These are phyloP conservation scores for Drosophila nannoptera DNA, from an alignment of 1,140 invertebrate species.

Conservation along the genomic window DNA sequence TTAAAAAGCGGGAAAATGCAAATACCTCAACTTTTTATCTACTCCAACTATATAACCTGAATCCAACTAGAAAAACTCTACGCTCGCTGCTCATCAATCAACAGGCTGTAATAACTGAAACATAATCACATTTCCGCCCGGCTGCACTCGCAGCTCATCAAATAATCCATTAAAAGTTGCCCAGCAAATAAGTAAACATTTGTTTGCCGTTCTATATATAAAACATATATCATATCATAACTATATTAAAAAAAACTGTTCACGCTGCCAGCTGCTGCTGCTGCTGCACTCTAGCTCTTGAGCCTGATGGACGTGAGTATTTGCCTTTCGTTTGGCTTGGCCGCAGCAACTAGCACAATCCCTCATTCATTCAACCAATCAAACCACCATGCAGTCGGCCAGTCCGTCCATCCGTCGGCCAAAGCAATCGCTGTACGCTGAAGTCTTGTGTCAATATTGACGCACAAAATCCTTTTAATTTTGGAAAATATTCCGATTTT, in stretches of 20 bases:
- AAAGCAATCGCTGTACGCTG: slow-evolving; percentile 27
- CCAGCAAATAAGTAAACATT: slow-evolving; percentile 24
- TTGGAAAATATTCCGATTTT: slow-evolving; percentile 62
- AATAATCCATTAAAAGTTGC: slow-evolving; percentile 26
- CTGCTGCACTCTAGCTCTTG: slow-evolving; percentile 33
- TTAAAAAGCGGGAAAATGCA: background rate
- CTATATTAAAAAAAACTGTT: slow-evolving; percentile 7
- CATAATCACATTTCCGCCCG: slow-evolving; percentile 3
- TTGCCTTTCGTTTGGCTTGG: slow-evolving; percentile 29
- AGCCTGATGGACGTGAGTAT: slow-evolving; percentile 25
- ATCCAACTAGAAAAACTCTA: background rate
- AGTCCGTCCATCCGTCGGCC: background rate
- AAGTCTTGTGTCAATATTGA: slow-evolving; percentile 75
- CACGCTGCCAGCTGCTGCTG: background rate
- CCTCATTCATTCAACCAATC: slow-evolving; percentile 7
- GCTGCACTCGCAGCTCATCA: slow-evolving; percentile 5
- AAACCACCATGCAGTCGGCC: slow-evolving; percentile 4
- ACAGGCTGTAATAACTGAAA: background rate
- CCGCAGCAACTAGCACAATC: slow-evolving; percentile 18
- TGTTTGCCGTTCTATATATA: slow-evolving; percentile 1
- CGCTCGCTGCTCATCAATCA: slow-evolving; percentile 3
- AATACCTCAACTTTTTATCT: background rate
- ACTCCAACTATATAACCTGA: background rate
- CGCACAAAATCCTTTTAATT: slow-evolving; percentile 72
- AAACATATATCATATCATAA: slow-evolving; percentile 32